phyloP scores from a whole-genome alignment of 2,113 vertebrate genomes.

The Engraulis encrasicolus region DNA sequence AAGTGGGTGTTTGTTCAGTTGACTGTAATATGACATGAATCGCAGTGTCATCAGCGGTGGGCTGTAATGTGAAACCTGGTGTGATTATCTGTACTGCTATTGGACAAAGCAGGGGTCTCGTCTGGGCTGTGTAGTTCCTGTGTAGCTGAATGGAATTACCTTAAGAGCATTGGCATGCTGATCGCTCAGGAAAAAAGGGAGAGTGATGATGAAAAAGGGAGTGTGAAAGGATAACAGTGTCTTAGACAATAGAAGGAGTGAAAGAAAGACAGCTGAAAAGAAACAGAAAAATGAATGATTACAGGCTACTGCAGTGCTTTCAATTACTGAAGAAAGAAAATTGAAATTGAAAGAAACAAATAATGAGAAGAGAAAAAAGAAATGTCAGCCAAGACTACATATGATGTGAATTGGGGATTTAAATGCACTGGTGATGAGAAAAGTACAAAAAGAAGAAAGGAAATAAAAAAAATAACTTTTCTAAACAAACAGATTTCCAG shows the following conservation, averaged over 20 bases:
- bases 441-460: no score
- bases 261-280: no score
- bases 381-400: no score
- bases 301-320: no score
- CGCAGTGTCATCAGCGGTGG: not conserved
- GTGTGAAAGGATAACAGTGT: not conserved
- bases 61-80: not conserved
- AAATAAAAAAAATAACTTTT: no score
- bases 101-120: conserved; percentile 17
- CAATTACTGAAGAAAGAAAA: no score
- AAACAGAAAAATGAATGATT: no score
- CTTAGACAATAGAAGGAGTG: not conserved
- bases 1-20: conserved; percentile 18
- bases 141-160: conserved; percentile 21
- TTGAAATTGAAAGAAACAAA: no score
- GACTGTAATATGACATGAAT: conserved; percentile 17
- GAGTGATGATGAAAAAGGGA: not conserved
- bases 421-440: no score
- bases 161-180: conserved; percentile 14
- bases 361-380: no score
- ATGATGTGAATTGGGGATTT: no score
- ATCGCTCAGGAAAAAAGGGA: not conserved
- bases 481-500: no score
- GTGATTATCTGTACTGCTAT: conserved; percentile 18
- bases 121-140: conserved; percentile 24